phyloP scores from a whole-genome alignment of 2,113 vertebrate genomes.

The Lepus timidus region DNA sequence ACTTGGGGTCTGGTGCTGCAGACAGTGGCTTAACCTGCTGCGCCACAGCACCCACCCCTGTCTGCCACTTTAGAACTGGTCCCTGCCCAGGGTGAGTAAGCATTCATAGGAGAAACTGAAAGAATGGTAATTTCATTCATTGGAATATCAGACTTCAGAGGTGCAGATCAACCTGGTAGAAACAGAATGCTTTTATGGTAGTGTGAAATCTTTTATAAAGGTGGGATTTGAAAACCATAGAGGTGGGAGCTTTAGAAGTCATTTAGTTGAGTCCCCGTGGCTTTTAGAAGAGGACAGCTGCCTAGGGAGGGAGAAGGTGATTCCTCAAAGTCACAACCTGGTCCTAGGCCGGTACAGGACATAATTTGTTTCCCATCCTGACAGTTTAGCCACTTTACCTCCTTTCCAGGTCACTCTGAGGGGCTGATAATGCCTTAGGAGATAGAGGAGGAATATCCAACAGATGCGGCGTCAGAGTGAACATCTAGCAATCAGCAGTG shows the following conservation, averaged over 20 bases:
- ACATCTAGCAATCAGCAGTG: neutral
- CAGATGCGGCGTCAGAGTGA: neutral
- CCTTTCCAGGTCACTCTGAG: neutral
- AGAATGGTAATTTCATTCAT: neutral
- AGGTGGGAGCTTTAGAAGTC: neutral
- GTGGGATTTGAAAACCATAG: slow-evolving; percentile 5
- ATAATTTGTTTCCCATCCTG: neutral
- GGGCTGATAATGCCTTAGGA: neutral
- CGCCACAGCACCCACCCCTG: no score
- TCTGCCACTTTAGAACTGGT: neutral
- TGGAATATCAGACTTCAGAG: neutral
- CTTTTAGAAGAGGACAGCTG: neutral
- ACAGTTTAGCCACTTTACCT: neutral
- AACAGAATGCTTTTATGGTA: slow-evolving; percentile 26
- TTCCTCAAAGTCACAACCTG: neutral
- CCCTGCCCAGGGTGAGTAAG: neutral
- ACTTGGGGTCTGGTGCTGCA: no score
- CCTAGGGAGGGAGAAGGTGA: neutral
- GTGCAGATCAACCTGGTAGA: neutral
- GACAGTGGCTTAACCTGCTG: no score
- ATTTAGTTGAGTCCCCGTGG: neutral
- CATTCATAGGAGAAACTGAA: neutral
- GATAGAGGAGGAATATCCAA: neutral
- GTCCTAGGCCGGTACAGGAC: neutral
- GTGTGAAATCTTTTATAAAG: neutral